Percentiles rank a stretch among this genome's conserved stretches.
phyloP scores from a whole-genome alignment of 1,140 invertebrate species.

The Cepaea nemoralis region DNA sequence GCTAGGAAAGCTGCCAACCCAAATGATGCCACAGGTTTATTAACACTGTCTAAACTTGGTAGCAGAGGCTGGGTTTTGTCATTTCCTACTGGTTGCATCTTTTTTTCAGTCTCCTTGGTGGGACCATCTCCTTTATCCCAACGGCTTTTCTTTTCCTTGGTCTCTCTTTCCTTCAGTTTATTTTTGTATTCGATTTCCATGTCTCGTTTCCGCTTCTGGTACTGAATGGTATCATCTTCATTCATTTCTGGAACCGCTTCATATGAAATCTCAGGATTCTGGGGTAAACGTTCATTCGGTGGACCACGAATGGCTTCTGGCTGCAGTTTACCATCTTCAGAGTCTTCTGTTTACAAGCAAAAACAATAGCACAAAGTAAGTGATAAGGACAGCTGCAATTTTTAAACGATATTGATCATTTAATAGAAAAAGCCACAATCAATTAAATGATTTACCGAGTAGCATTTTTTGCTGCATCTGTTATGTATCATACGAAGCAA shows the following conservation, averaged over 20 bases:
- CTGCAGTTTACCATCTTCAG: not conserved
- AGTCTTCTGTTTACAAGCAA: not conserved
- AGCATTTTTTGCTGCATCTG: too few relatives aligned
- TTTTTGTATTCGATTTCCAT: slow-evolving; percentile 22
- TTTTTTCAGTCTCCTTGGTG: not conserved
- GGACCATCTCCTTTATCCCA: slow-evolving; percentile 3
- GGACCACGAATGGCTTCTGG: not conserved
- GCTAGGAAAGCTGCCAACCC: not conserved
- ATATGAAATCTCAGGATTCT: slow-evolving; percentile 20
- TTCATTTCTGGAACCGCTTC: slow-evolving; percentile 26
- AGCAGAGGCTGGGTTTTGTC: slow-evolving; percentile 13
- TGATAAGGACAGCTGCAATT: too few relatives aligned
- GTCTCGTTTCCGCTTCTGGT: slow-evolving; percentile 13
- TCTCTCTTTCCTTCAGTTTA: not conserved
- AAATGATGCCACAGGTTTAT: not conserved
- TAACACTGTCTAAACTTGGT: not conserved
- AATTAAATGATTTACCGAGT: too few relatives aligned
- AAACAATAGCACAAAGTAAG: too few relatives aligned
- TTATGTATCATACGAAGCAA: too few relatives aligned
- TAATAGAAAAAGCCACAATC: too few relatives aligned
- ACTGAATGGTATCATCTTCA: slow-evolving; percentile 30
- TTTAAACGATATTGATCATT: too few relatives aligned
- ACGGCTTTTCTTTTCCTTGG: slow-evolving; percentile 14
- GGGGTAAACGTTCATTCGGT: slow-evolving; percentile 21
- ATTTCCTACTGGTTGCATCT: slow-evolving; percentile 10